Base-by-base conservation (phyloP, 2,797 vertebrate genomes). In the Artibeus jamaicensis region DNA sequence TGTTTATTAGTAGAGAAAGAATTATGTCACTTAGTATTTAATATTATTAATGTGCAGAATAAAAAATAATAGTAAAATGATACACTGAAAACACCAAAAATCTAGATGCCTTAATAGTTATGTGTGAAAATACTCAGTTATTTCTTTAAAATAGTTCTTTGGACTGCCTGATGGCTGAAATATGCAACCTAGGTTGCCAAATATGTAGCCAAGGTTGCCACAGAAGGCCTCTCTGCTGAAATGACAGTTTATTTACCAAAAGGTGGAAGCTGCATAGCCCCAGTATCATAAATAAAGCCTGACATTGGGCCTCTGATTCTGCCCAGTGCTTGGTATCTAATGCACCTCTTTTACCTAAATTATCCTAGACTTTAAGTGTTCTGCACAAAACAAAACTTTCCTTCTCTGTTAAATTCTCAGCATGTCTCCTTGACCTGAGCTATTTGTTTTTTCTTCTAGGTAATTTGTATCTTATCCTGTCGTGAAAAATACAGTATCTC, bases 41-140 rank as follows among this genome's bases (percentile, higher is more conserved):
- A 93, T 94, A 87, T 37, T 14, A 55, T 78, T 93, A 34, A 82
- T 95, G 78, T 93, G 67, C 86, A 91, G 84, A 89, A 91, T 88
- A 73, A 88, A 89, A 92, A 85, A 19, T 42, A 96, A 68, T 59
- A 94, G 92, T 95, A 89, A 96, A 95, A 90, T 92, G 88, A 90
- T 93, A 92, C 89, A 93, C 73, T 76, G 71, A 94, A 97, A 95
- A 97, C 84, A 96, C 79, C 91, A 96, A 95, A 97, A 96, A 78
- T 96, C 70, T 95, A 96, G 67, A 96, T 97, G 88, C 93, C 94
- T 96, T 95, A 96, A 95, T 96, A 94, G 44, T 82, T 87, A 77
- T 91, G 62, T 7, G 2, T 91, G 85, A 89, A 93, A 96, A 77
- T 71, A 76, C 42, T 81, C 48, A 93, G n/a, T 84, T 86, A 2